Evolutionary conservation across 2,888 invertebrate species (phyloP).

Genomic region (Hirtodrosophila trivittata): DNA sequence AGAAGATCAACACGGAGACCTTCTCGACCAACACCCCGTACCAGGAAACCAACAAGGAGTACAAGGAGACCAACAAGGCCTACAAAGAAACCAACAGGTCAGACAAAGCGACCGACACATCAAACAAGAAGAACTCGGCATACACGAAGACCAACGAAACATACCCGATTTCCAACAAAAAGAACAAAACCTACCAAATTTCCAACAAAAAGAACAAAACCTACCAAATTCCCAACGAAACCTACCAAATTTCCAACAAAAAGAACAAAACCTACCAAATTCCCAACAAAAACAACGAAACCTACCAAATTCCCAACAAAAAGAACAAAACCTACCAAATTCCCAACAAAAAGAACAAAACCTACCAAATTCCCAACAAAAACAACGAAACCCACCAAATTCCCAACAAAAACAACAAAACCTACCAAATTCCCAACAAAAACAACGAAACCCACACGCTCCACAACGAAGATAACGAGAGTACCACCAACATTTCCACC

Average conservation of each 20-base stretch:
- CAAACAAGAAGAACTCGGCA: background rate
- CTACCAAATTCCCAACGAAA: background rate
- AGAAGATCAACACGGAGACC: conserved; percentile 6
- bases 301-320: background rate
- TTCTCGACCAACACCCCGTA: background rate
- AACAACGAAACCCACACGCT: background rate
- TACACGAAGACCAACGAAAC: conserved; percentile 2
- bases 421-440: too few species aligned
- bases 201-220: conserved; percentile 7
- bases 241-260: too few species aligned
- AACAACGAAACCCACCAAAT: too few species aligned
- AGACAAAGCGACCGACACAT: too few species aligned
- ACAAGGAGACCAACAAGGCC: background rate
- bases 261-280: too few species aligned
- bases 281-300: conserved; percentile 8
- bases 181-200: conserved; percentile 1
- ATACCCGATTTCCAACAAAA: conserved; percentile 8
- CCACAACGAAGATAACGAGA: background rate
- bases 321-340: too few species aligned
- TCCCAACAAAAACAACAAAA: too few species aligned
- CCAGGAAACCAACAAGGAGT: background rate
- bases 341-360: conserved; percentile 2
- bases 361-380: too few species aligned
- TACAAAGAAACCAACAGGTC: conserved; percentile 3
- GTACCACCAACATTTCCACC: background rate